Conservation (phyloP, 2,113 vertebrate species). For the Pituophis catenifer region DNA sequence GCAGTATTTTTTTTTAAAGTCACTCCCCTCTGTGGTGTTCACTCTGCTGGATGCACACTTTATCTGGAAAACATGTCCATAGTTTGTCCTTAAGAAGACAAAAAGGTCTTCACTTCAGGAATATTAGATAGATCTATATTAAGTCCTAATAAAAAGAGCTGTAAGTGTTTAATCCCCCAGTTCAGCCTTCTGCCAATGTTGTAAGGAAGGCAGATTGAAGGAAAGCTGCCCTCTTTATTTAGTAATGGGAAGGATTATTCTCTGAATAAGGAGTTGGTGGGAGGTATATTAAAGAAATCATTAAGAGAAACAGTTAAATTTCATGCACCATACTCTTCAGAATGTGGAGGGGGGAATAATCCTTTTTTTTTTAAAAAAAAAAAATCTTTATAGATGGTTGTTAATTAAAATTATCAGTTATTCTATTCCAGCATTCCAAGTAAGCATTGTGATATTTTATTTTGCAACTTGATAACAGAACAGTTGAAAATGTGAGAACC, state of each 20-base stretch:
- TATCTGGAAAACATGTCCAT: not conserved
- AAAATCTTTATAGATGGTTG: not conserved
- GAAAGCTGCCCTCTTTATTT: not conserved
- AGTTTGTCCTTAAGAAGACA: not conserved
- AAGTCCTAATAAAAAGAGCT: not conserved
- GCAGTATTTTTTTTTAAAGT: not conserved
- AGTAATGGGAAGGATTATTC: not conserved
- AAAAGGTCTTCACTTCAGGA: not conserved
- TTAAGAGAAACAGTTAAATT: not conserved
- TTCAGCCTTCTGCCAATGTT: not conserved
- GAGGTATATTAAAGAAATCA: not conserved
- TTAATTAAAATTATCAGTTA: not conserved
- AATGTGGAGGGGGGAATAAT: fast-evolving
- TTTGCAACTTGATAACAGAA: not conserved
- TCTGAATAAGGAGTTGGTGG: not conserved
- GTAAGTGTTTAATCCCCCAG: not conserved
- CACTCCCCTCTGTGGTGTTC: not conserved
- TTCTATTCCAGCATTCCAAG: not conserved
- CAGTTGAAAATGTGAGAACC: not conserved
- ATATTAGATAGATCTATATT: not conserved
- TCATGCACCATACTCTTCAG: not conserved
- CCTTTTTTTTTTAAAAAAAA: not conserved
- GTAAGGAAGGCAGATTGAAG: not conserved
- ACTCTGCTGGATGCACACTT: not conserved
- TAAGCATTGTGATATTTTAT: not conserved